Conservation (phyloP, 2,797 vertebrate species). For the Sebastes taczanowskii region DNA sequence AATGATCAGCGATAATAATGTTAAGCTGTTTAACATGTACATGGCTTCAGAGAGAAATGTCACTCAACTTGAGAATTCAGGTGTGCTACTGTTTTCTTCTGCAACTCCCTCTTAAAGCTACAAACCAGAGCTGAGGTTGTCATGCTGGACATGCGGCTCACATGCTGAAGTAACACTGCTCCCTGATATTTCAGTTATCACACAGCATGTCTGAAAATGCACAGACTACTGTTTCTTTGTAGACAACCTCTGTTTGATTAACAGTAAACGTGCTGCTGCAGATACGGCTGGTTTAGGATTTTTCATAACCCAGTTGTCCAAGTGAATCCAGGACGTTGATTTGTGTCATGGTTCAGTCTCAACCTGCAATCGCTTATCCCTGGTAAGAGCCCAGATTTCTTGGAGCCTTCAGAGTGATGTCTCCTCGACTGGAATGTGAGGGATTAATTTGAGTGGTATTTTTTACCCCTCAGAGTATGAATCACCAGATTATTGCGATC, state of each 20-base stretch:
- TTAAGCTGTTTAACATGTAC: not conserved
- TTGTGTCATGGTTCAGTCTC: not conserved
- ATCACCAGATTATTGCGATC: not conserved
- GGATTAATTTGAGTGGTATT: not conserved
- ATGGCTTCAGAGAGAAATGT: conserved; percentile 17
- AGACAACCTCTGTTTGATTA: not conserved
- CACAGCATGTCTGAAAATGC: not conserved
- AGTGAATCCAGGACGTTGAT: not conserved
- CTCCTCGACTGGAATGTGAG: not conserved
- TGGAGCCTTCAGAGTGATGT: not conserved
- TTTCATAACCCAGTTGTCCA: not conserved
- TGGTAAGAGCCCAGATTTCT: not conserved
- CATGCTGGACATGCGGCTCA: not conserved
- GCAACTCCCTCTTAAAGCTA: not conserved
- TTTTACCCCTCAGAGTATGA: not conserved
- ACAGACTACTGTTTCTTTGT: not conserved
- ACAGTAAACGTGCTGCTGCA: not conserved
- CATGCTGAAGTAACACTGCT: not conserved
- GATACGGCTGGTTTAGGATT: not conserved
- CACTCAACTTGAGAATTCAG: conserved; percentile 2
- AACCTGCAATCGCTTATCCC: not conserved
- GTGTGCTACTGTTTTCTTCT: not conserved
- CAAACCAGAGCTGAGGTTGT: not conserved
- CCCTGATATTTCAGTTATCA: not conserved
- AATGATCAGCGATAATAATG: conserved; percentile 10